Base-by-base conservation (phyloP, 2,797 vertebrate genomes). In the Danionella dracula region DNA sequence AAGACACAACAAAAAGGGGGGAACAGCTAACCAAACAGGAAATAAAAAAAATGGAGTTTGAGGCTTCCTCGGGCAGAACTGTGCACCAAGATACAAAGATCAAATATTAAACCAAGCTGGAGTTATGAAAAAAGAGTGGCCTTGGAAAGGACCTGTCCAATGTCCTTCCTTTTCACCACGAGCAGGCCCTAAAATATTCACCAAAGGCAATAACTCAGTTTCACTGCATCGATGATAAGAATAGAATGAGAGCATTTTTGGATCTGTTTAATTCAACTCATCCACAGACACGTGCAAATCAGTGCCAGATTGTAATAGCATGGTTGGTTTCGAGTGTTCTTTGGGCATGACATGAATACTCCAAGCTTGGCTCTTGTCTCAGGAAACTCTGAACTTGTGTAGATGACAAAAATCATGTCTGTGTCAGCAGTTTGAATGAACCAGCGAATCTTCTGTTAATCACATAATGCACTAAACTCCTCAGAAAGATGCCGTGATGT, bases 351-450 rank as follows among this genome's bases (percentile, higher is more conserved):
- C 40, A 54, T 64, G 29, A 54, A 45, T 64, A 53, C 34, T 35
- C 42, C 31, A 37, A 34, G 50, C 19, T 35, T 34, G 29, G n/a
- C 40, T 45, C 61, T 16, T 54, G 40, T 65, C 19, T 65, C 4
- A 2, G 3, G 34, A 45, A 65, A 45, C 38, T 23, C 38, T 5
- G 13, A 54, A 35, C 29, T 45, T 65, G 10, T 35, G 11, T 34
- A 35, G 49, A 44, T 45, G 61, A 45, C 49, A 65, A 54, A 54
- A 32, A 63, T 11, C 40, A 44, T 23, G 17, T 37, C 29, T 64
- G 49, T 64, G 49, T 65, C 62, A 65, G 62, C 62, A 54, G 45
- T 19, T 34, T 17, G 40, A 42, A 44, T 35, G 61, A 65, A 65
- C 34, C 44, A 45, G 49, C 8, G 29, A 64, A 64, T 64, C 5